Base-by-base conservation (phyloP, 2,888 invertebrate species). In the Onchidella celtica region DNA sequence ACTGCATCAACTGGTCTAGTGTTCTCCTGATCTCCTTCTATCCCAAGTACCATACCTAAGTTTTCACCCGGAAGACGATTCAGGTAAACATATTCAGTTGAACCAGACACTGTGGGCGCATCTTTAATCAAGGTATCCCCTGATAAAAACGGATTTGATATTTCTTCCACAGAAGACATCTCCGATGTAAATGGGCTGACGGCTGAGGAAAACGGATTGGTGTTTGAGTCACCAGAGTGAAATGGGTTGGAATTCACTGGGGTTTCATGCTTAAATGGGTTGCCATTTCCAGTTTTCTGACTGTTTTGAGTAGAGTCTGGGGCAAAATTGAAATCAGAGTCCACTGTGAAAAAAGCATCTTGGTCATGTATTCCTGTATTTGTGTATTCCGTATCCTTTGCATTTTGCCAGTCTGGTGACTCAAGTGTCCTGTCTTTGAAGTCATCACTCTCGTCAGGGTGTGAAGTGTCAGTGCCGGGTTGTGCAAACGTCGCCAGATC, bases 41-140 rank as follows among this genome's bases (percentile, higher is more conserved):
- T 97, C 92, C 97, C 97, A 0, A 98, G 94, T 0, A 97, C 97
- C 90, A 98, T 96, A 1, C 98, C 98, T 9, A 98, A 95, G 59
- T 97, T 95, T 91, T 98, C 98, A 0, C 98, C 98, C 0, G 97
- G 97, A 77, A 98, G 95, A 86, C 98, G 95, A 88, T 96, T 96
- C 74, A 98, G 96, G 77, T 96, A 95, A 57, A 98, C 72, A 32
- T 70, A 70, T n/a, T 72, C 63, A 4, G 36, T 61, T n/a, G 0
- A 6, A 2, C n/a, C n/a, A n/a, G 27, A n/a, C 2, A 34, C 34
- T n/a, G 59, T 21, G 24, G 27, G 29, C 17, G n/a, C 1, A 24
- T 73, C 38, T n/a, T 14, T 73, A 27, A 36, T 21, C 0, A 2
- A 24, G 24, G 14, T 27, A 57, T 32, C 55, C 24, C 24, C 36